Percentiles rank a stretch among this genome's conserved stretches.
Conservation (phyloP, 2,888 invertebrate species). For the Amphipyra tragopoginis region DNA sequence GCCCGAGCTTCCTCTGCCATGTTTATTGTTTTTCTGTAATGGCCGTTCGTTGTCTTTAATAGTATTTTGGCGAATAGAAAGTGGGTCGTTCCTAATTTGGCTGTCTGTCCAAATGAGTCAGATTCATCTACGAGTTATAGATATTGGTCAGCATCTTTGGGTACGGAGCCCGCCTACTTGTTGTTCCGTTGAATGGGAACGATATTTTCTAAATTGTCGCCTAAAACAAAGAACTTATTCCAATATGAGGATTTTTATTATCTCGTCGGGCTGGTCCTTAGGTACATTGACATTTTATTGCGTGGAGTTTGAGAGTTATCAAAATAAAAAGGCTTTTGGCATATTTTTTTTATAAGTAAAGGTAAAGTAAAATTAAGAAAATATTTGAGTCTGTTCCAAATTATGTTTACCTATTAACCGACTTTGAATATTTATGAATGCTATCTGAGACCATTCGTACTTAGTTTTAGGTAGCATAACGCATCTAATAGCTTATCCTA, state of each 20-base stretch:
- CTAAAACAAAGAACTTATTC: too few species aligned
- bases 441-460: slow-evolving; percentile 8
- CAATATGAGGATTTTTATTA: too few species aligned
- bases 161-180: slow-evolving; percentile 13
- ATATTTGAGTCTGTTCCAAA: background rate
- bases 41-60: slow-evolving; percentile 20
- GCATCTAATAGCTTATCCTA: too few species aligned
- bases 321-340: background rate
- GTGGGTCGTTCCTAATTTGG: slow-evolving; percentile 44
- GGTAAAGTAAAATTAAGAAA: background rate
- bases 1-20: slow-evolving; percentile 5
- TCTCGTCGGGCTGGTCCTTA: background rate
- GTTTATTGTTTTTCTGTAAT: slow-evolving; percentile 50
- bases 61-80: slow-evolving; percentile 48
- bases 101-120: slow-evolving; percentile 23
- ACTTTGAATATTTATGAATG: slow-evolving; percentile 13
- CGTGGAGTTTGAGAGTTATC: background rate
- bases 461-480: background rate
- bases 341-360: background rate
- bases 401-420: background rate
- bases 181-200: slow-evolving; percentile 14
- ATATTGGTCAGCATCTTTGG: slow-evolving; percentile 38
- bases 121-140: slow-evolving; percentile 5
- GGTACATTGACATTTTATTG: background rate
- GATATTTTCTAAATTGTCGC: background rate